Conservation (phyloP, 2,797 vertebrate species). For the Fundulus diaphanus region DNA sequence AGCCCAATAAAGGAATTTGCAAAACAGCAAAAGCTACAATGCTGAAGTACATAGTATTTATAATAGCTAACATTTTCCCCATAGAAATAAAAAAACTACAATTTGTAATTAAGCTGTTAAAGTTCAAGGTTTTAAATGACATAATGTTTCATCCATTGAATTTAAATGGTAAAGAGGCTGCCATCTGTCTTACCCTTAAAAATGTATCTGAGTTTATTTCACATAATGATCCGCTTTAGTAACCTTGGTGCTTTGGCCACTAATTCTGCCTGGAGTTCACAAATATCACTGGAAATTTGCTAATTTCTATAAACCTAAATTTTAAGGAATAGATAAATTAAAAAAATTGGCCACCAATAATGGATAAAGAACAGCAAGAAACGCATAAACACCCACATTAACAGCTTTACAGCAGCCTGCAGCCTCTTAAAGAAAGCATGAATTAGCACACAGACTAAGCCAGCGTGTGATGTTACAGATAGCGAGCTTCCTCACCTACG, state of each 20-base stretch:
- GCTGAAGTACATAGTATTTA: too few relatives aligned
- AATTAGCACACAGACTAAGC: slow-evolving; percentile 36
- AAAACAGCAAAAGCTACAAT: too few relatives aligned
- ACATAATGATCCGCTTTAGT: not conserved
- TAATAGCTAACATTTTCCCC: too few relatives aligned
- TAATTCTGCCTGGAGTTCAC: not conserved
- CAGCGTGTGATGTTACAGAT: slow-evolving; percentile 27
- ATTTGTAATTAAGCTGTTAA: too few relatives aligned
- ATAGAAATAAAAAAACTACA: too few relatives aligned
- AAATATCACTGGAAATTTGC: not conserved
- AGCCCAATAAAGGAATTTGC: too few relatives aligned
- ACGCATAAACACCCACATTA: not conserved
- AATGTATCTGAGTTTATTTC: not conserved
- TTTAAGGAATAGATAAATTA: not conserved
- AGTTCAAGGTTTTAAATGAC: not conserved
- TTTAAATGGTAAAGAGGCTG: not conserved
- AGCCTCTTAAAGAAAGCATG: slow-evolving; percentile 20
- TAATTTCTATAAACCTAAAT: not conserved
- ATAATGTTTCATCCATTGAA: not conserved
- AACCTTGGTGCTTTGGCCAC: not conserved
- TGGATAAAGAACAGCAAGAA: not conserved
- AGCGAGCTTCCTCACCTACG: slow-evolving; percentile 83
- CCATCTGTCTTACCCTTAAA: not conserved
- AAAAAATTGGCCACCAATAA: not conserved
- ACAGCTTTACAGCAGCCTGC: not conserved